Base-by-base conservation (phyloP, 2,888 invertebrate genomes). In the Blera fallax region DNA sequence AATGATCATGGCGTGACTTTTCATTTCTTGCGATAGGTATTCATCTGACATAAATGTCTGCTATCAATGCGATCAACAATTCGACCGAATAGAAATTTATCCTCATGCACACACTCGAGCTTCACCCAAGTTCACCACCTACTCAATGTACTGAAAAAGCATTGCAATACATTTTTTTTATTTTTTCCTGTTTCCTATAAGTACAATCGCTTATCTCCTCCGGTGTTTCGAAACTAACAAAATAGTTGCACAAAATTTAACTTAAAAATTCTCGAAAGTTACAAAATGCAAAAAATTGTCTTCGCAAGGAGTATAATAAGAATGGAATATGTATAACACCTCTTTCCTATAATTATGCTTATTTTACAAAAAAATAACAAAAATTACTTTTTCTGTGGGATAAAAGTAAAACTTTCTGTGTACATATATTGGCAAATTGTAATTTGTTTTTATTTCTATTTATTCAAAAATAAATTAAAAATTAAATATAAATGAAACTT, bases 361-460 rank as follows among this genome's bases (percentile, higher is more conserved):
- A 14, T 11, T 40, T 40, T n/a, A n/a, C n/a, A n/a, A n/a, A 40
- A n/a, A 40, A 40, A 14, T 6, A 40, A 40, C 4, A 4, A 3
- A 24, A 24, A 24, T 24, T n/a, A n/a, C n/a, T n/a, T n/a, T 24
- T 24, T 24, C 4, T 24, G 4, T 24, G 24, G 24, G 4, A 24
- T 24, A 24, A 24, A 24, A 24, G 2, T 24, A 24, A 24, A 24
- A 24, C 24, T 2, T n/a, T 24, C 1, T 37, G 3, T 14, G 4
- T 40, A 3, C 5, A 11, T 14, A n/a, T 4, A 40, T 40, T 40
- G 40, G 24, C n/a, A 14, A 40, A 50, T 48, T 27, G 8, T 54
- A 60, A 64, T 64, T 80, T 43, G 67, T 64, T 60, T 56, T 58
- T 27, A n/a, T n/a, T n/a, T n/a, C n/a, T n/a, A n/a, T n/a, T n/a